phyloP scores from a whole-genome alignment of 1,140 invertebrate species.

The Macrocentrus cingulum region DNA sequence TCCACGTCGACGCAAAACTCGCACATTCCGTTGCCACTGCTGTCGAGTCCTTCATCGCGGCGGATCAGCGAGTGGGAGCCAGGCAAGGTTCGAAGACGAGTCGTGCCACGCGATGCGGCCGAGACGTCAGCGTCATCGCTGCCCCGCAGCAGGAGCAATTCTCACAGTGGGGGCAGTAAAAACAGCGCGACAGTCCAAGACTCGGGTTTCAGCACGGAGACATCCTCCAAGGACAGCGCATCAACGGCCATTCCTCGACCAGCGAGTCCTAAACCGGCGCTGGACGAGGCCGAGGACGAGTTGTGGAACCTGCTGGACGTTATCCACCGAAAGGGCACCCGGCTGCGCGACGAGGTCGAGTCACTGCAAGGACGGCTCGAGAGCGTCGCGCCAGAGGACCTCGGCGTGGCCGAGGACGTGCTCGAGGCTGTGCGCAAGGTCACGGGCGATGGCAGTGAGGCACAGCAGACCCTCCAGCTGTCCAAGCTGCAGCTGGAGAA shows the following conservation, averaged over 20 bases:
- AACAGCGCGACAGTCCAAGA: constrained; percentile 72
- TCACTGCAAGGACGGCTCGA: constrained; percentile 58
- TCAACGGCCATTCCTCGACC: constrained; percentile 56
- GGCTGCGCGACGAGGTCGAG: constrained; percentile 74
- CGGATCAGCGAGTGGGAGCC: constrained; percentile 71
- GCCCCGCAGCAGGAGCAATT: constrained; percentile 67
- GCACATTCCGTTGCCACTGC: constrained; percentile 46
- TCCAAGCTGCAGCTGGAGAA: constrained; percentile 67
- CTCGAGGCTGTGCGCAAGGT: constrained; percentile 51
- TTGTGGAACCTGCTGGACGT: constrained; percentile 82
- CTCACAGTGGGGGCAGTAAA: constrained; percentile 65
- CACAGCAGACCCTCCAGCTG: constrained; percentile 23
- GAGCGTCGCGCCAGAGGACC: constrained; percentile 47
- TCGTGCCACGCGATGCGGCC: constrained; percentile 53
- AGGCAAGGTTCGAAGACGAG: constrained; percentile 73
- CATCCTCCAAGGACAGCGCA: constrained; percentile 74
- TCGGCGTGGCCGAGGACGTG: constrained; percentile 53
- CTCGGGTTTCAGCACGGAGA: constrained; percentile 83
- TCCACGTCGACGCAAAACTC: constrained; percentile 38
- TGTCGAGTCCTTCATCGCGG: constrained; percentile 49
- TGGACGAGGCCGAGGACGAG: constrained; percentile 73
- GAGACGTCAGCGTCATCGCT: constrained; percentile 58
- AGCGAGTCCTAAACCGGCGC: constrained; percentile 52
- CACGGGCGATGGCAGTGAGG: constrained; percentile 33
- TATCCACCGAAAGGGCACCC: constrained; percentile 77